Base-by-base conservation (phyloP, 2,888 invertebrate species). In the Epirrita christyi region DNA sequence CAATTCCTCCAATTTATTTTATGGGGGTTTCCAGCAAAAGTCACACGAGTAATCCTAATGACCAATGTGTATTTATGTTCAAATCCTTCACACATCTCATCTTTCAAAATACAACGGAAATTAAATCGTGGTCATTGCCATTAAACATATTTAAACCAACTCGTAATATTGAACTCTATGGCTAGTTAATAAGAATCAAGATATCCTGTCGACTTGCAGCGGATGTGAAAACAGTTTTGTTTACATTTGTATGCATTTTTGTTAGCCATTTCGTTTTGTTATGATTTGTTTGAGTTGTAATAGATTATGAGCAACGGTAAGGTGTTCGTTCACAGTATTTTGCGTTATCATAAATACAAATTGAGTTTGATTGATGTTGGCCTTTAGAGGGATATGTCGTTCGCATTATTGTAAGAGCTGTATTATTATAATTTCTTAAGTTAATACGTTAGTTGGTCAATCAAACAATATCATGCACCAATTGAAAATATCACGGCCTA, bases 231-330 rank as follows among this genome's bases (percentile, higher is more conserved):
- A n/a, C 29, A 9, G 14, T 14, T 45, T 48, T 58, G 53, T 53
- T 53, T 58, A 53, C 49, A 49, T 58, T 58, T 44, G 47, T 45
- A 53, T 53, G 53, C 53, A 53, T 49, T 58, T 58, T 53, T 58
- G 53, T 41, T 37, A 45, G 28, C 40, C 29, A 36, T 53, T 58
- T 49, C 49, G 40, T 49, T 48, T 53, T 50, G 49, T 48, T 34
- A 55, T n/a, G 11, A 36, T 28, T 44, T 14, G 41, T n/a, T n/a
- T n/a, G n/a, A n/a, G n/a, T 57, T 37, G 21, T 21, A 32, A 51
- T 46, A 27, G 28, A 42, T 42, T 47, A 41, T 54, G 27, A 46
- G 53, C 42, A 36, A 36, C 21, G 44, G 37, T 51, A 43, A 21
- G 9, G 32, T 28, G n/a, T n/a, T n/a, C 5, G 13, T 38, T 29